Evolutionary conservation across 2,888 invertebrate species (phyloP).

Genomic region (Aphodius sticticus): DNA sequence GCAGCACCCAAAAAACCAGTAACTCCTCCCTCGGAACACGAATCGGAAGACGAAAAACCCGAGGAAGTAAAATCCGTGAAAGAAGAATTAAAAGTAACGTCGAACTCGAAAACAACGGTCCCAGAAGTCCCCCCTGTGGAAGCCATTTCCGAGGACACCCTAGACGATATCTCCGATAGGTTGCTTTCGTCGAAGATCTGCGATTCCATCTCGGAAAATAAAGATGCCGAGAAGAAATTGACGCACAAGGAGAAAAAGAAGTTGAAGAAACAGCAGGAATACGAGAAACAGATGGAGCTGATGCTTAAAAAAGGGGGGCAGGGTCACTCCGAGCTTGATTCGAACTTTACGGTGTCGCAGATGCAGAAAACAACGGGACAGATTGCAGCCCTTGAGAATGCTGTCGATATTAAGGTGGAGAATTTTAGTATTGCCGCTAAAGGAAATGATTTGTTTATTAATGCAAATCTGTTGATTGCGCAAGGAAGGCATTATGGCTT

Average conservation of each 20-base stretch:
- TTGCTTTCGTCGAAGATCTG: conserved; percentile 34
- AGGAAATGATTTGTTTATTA: conserved; percentile 96
- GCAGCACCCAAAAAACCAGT: conserved; percentile 22
- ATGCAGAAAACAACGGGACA: conserved; percentile 78
- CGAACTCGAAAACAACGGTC: conserved; percentile 31
- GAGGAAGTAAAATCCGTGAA: conserved; percentile 38
- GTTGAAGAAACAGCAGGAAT: conserved; percentile 87
- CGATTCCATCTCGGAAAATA: conserved; percentile 43
- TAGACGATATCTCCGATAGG: conserved; percentile 38
- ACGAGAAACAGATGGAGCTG: conserved; percentile 86
- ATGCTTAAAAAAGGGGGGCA: conserved; percentile 87
- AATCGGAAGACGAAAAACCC: conserved; percentile 34
- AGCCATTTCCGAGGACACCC: conserved; percentile 12
- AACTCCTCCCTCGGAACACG: conserved; percentile 17
- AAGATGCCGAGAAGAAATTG: conserved; percentile 74
- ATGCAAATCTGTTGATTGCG: conserved; percentile 93
- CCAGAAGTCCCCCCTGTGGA: neutral
- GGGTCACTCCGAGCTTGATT: conserved; percentile 88
- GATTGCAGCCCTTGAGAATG: conserved; percentile 85
- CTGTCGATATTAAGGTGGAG: conserved; percentile 97
- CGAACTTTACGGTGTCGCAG: conserved; percentile 96
- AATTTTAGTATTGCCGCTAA: conserved; percentile 98
- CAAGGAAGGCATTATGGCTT: conserved; percentile 94
- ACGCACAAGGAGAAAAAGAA: conserved; percentile 94
- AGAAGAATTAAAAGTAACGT: conserved; percentile 38